A percentile compares a stretch with the other conserved stretches of the same genome.
These are phyloP conservation scores for Emydocephalus ijimae DNA, from an alignment of 2,113 vertebrate genomes.

Conservation along the genomic window DNA sequence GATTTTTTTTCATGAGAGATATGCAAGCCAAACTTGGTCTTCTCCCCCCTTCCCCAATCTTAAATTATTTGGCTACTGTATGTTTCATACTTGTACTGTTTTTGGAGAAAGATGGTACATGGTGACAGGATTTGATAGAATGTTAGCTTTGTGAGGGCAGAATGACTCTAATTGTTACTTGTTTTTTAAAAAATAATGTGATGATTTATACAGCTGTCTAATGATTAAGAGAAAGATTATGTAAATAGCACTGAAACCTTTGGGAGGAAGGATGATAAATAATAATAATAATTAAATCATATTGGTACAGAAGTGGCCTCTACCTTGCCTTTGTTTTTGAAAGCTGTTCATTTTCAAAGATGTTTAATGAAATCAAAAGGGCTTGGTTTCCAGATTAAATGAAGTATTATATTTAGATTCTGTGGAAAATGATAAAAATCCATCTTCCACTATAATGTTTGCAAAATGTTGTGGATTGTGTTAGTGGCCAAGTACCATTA, in stretches of 20 bases:
- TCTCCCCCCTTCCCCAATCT: neutral
- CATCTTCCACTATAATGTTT: neutral
- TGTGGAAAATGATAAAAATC: neutral
- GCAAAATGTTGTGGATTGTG: neutral
- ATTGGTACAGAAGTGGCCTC: slow-evolving; percentile 7
- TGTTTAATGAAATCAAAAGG: neutral
- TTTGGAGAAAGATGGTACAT: neutral
- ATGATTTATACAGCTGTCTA: slow-evolving; percentile 41
- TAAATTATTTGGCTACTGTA: neutral
- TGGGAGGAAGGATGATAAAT: neutral
- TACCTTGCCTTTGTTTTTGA: slow-evolving; percentile 30
- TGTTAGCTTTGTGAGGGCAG: slow-evolving; percentile 19
- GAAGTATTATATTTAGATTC: slow-evolving; percentile 12
- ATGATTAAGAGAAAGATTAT: slow-evolving; percentile 38
- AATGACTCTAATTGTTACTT: slow-evolving; percentile 20
- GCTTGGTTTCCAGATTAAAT: neutral
- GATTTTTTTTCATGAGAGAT: slow-evolving; percentile 11
- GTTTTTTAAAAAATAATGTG: slow-evolving; percentile 35
- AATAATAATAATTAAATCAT: neutral
- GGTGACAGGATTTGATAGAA: neutral
- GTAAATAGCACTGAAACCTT: slow-evolving; percentile 34
- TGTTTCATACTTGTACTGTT: neutral
- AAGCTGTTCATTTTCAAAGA: neutral
- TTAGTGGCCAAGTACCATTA: neutral
- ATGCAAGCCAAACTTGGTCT: neutral